Evolutionary conservation across 2,888 invertebrate species (phyloP), one percentile per base, ranked within the genome.

Genomic region (Drosophila limbata): DNA sequence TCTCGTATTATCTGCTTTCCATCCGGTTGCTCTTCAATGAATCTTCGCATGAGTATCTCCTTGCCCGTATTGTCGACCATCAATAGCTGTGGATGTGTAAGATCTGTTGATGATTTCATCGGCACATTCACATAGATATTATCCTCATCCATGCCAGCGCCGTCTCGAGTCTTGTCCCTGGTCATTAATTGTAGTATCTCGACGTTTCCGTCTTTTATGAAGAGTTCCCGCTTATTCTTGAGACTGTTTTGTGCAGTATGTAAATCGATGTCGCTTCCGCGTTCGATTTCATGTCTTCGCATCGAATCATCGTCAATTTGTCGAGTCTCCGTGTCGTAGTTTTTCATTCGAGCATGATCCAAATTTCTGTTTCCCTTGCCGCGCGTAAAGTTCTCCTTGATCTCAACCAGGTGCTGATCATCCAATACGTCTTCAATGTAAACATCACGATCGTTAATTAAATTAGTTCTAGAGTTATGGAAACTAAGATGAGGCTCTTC

Each of bases 171-270:
- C 71, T 95, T 94, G 13, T 95, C 96, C 85, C 96, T 94, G 0
- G 96, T 96, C 55, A 97, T 95, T 55, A 97, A 92, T 72, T 96
- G 94, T 53, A 97, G 92, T 69, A 97, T 96, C 93, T 97, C 97
- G 1, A 97, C 95, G 87, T 97, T 96, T 0, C 97, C 97, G 87
- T 97, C 96, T 88, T 96, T 95, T 44, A 96, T 96, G 87, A 96
- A 97, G 84, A 95, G 95, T 84, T 96, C 95, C 68, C 96, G 93
- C 55, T 94, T 93, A 52, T 93, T 92, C 71, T 89, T 90, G 4
- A 92, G 76, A 62, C 91, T 91, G 33, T 89, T 90, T 1, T 90
- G 81, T 0, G 79, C 89, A 0, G 86, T 87, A 11, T 90, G 91
- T 76, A 94, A 94, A 67, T 92, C 93, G 45, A 94, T 93, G 75